These are phyloP conservation scores for Xenentodon cancila DNA, from an alignment of 2,797 vertebrate species.

Conservation along the genomic window DNA sequence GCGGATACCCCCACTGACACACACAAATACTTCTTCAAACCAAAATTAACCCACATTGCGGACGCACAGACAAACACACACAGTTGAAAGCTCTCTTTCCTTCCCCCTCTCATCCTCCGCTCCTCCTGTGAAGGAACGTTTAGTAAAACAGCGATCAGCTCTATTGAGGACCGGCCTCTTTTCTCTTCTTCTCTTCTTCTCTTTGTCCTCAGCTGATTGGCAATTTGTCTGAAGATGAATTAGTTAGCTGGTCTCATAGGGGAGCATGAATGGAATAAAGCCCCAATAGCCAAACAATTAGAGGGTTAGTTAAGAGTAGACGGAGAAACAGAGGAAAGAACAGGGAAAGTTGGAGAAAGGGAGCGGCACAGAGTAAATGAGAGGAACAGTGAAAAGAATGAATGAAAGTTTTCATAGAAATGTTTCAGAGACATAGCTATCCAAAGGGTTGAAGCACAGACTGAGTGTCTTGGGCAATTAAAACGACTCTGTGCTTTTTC, in stretches of 20 bases:
- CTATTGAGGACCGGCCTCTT: conserved; percentile 71
- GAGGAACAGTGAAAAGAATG: conserved; percentile 51
- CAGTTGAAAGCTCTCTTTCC: conserved; percentile 44
- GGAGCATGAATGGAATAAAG: conserved; percentile 71
- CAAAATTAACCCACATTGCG: conserved; percentile 58
- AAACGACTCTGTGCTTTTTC: conserved; percentile 58
- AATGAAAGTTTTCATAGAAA: conserved; percentile 60
- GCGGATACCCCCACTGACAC: conserved; percentile 48
- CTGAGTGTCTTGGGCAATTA: conserved; percentile 68
- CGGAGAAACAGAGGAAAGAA: conserved; percentile 37
- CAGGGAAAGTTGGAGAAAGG: conserved; percentile 30
- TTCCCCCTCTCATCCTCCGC: conserved; percentile 27
- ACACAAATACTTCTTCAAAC: conserved; percentile 56
- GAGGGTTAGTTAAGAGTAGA: conserved; percentile 66
- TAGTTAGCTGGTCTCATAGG: conserved; percentile 76
- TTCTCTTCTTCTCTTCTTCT: conserved; percentile 68
- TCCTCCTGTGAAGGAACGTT: conserved; percentile 65
- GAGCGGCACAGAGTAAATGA: conserved; percentile 38
- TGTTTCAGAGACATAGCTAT: conserved; percentile 49
- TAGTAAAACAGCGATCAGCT: conserved; percentile 76
- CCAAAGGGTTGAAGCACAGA: conserved; percentile 44
- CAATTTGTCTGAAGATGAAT: conserved; percentile 82
- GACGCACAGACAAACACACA: conserved; percentile 57
- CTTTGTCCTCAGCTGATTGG: conserved; percentile 80
- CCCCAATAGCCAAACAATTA: conserved; percentile 69